A percentile compares a stretch with the other conserved stretches of the same genome.
Conservation (phyloP, 1,140 invertebrate genomes). For the Manduca sexta region DNA sequence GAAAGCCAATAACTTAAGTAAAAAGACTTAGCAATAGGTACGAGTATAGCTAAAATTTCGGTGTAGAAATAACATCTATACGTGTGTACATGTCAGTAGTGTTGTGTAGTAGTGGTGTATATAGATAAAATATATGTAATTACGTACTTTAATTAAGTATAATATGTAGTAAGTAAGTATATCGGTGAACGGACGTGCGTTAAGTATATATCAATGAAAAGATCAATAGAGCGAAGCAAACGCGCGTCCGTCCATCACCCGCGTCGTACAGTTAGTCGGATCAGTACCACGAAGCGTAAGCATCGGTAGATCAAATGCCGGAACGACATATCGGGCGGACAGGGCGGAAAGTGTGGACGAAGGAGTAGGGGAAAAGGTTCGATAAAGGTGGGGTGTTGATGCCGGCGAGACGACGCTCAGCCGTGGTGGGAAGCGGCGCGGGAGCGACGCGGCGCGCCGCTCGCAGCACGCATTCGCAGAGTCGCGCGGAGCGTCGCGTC, state of each 20-base stretch:
- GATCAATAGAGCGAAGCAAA: constrained; percentile 14
- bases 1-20: constrained; percentile 44
- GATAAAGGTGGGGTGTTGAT: constrained; percentile 28
- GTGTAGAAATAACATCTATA: constrained; percentile 73
- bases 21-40: constrained; percentile 31
- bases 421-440: constrained; percentile 55
- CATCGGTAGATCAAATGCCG: constrained; percentile 35
- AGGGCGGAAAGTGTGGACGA: neutral
- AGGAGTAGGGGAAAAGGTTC: constrained; percentile 13
- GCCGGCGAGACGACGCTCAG: constrained; percentile 53
- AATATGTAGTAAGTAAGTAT: constrained; percentile 32
- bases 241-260: constrained; percentile 59
- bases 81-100: constrained; percentile 65
- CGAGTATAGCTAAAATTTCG: constrained; percentile 45
- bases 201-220: neutral
- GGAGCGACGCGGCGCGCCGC: constrained; percentile 42
- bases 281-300: constrained; percentile 65
- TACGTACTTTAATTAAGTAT: no score
- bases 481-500: constrained; percentile 30
- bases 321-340: constrained; percentile 3
- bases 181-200: constrained; percentile 61
- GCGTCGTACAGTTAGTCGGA: constrained; percentile 59
- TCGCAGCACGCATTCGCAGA: constrained; percentile 23
- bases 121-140: no score
- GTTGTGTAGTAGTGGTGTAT: constrained; percentile 62